phyloP scores from a whole-genome alignment of 2,888 invertebrate genomes.

The Platerodrilus igneus region DNA sequence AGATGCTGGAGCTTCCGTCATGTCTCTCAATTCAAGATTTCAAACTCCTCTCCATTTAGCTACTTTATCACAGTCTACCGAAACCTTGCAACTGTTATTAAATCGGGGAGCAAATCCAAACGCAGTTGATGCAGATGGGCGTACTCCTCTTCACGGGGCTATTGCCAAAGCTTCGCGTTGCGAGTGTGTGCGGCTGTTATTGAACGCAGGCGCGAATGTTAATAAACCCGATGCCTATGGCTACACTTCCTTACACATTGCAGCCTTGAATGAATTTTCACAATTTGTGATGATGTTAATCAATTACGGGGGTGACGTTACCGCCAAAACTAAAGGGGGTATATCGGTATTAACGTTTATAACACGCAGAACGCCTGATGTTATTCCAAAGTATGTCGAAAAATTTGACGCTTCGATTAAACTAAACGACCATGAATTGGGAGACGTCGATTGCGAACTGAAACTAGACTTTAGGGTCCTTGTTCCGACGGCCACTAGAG shows the following conservation, averaged over 20 bases:
- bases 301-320: slow-evolving; percentile 76
- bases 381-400: slow-evolving; percentile 58
- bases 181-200: slow-evolving; percentile 63
- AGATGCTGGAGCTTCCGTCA: slow-evolving; percentile 71
- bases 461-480: slow-evolving; percentile 62
- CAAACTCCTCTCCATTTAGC: slow-evolving; percentile 85
- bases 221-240: slow-evolving; percentile 76
- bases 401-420: slow-evolving; percentile 73
- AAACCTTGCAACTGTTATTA: slow-evolving; percentile 69
- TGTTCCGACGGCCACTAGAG: slow-evolving; percentile 58
- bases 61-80: slow-evolving; percentile 71
- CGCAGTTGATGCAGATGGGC: slow-evolving; percentile 65
- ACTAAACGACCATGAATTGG: slow-evolving; percentile 77
- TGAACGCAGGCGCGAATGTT: slow-evolving; percentile 65
- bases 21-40: slow-evolving; percentile 67
- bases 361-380: slow-evolving; percentile 78
- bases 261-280: slow-evolving; percentile 78
- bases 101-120: slow-evolving; percentile 52
- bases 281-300: slow-evolving; percentile 68
- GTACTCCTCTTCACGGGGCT: slow-evolving; percentile 75
- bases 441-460: slow-evolving; percentile 81
- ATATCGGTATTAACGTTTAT: slow-evolving; percentile 77
- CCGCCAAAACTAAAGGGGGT: slow-evolving; percentile 74
- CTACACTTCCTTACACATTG: slow-evolving; percentile 79
- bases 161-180: slow-evolving; percentile 72